Percentiles rank a stretch among this genome's conserved stretches.
These are phyloP conservation scores for Zapornia atra DNA, from an alignment of 2,113 vertebrate species.

Conservation along the genomic window DNA sequence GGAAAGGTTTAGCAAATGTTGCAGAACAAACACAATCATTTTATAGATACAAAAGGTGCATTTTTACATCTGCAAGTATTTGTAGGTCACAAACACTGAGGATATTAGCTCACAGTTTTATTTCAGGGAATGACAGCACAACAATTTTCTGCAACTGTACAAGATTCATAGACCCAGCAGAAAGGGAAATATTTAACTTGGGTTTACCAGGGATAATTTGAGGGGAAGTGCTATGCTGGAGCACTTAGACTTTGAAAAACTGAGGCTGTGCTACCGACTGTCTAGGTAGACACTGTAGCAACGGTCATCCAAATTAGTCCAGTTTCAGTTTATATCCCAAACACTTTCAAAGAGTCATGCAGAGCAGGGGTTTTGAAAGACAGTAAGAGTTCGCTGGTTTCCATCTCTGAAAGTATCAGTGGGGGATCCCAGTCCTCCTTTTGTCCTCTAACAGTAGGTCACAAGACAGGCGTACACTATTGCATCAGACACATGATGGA, in stretches of 20 bases:
- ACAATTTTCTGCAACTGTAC: not conserved
- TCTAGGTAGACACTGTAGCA: not conserved
- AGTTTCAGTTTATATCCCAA: not conserved
- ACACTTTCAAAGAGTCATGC: not conserved
- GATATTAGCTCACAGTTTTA: not conserved
- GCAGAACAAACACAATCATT: not conserved
- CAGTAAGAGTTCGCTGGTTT: not conserved
- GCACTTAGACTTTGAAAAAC: not conserved
- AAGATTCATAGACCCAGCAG: not conserved
- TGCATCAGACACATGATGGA: not conserved
- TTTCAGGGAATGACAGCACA: not conserved
- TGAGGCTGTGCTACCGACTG: not conserved
- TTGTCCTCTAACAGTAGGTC: not conserved
- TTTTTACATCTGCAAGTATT: not conserved
- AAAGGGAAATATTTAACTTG: not conserved
- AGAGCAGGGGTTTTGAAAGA: not conserved
- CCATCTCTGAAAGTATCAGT: not conserved
- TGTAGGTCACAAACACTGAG: not conserved
- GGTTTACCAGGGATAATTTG: not conserved
- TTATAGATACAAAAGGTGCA: not conserved
- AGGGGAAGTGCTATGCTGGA: not conserved
- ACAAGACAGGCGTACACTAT: not conserved
- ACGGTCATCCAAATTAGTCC: not conserved
- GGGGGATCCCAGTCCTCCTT: not conserved
- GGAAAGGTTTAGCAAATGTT: not conserved